Evolutionary conservation across 2,113 vertebrate species (phyloP).

Genomic region (Trichomycterus rosablanca): DNA sequence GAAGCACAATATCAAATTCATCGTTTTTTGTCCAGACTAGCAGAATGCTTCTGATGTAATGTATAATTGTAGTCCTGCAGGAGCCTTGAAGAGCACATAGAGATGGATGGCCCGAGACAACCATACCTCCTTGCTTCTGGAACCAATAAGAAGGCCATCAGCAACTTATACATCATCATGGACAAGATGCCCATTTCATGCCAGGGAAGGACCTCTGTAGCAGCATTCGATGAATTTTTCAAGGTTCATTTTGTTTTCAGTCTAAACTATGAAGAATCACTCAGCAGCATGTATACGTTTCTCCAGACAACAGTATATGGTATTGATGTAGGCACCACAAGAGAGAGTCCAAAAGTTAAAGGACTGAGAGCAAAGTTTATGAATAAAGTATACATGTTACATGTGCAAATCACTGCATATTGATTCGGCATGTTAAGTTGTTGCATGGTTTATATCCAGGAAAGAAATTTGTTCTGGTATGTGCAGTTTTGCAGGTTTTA

Average conservation of each 20-base stretch:
- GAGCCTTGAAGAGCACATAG: too few relatives aligned
- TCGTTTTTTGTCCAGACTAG: too few relatives aligned
- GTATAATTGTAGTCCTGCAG: too few relatives aligned
- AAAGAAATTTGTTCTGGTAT: conserved; percentile 38
- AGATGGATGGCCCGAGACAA: too few relatives aligned
- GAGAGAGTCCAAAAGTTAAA: conserved; percentile 36
- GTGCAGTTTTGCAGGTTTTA: conserved; percentile 39
- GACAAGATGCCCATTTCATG: conserved; percentile 35
- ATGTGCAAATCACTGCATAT: conserved; percentile 8
- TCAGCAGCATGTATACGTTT: conserved; percentile 31
- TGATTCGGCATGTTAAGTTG: conserved; percentile 45
- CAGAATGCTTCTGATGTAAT: too few relatives aligned
- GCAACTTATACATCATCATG: conserved; percentile 28
- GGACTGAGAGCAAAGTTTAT: conserved; percentile 34
- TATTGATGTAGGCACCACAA: conserved; percentile 40
- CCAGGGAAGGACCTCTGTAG: conserved; percentile 27
- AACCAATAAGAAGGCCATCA: too few relatives aligned
- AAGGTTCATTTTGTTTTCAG: conserved; percentile 39
- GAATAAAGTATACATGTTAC: conserved; percentile 16
- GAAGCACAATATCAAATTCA: too few relatives aligned
- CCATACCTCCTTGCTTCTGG: too few relatives aligned
- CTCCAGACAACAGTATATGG: conserved; percentile 42
- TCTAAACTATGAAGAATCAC: conserved; percentile 21
- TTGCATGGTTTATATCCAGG: conserved; percentile 38
- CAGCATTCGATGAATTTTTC: conserved; percentile 31